phyloP scores from a whole-genome alignment of 2,888 invertebrate genomes.

The Drosophila quasianomalipes region DNA sequence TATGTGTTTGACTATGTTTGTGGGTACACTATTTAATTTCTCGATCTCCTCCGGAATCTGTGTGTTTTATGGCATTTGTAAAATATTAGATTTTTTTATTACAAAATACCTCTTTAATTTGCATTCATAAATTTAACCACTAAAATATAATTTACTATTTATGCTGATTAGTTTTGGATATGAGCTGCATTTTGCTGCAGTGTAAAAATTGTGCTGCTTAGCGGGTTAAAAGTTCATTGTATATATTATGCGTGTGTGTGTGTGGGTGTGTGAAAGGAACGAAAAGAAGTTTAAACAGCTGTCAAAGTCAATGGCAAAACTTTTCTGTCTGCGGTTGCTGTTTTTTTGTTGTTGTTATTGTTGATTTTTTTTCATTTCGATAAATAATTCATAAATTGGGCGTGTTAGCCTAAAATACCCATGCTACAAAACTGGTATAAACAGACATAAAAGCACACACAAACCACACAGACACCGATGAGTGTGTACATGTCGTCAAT shows the following conservation, averaged over 20 bases:
- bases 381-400: conserved; percentile 75
- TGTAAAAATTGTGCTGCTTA: conserved; percentile 17
- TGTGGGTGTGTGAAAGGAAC: neutral
- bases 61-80: neutral
- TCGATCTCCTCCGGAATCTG: conserved; percentile 6
- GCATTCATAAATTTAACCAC: neutral
- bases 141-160: neutral
- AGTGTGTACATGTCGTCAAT: conserved; percentile 44
- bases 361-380: conserved; percentile 46
- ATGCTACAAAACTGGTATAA: conserved; percentile 2
- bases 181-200: neutral
- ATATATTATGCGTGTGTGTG: neutral
- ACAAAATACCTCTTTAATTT: neutral
- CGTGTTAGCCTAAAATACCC: conserved; percentile 9
- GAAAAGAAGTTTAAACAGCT: conserved; percentile 56
- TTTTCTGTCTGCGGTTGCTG: conserved; percentile 39
- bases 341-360: conserved; percentile 33
- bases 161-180: neutral
- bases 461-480: conserved; percentile 10
- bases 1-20: neutral
- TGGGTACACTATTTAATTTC: conserved; percentile 28
- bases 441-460: neutral
- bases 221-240: conserved; percentile 27
- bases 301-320: conserved; percentile 55
- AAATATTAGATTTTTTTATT: neutral